phyloP scores from a whole-genome alignment of 2,797 vertebrate species.

The Gymnodraco acuticeps region DNA sequence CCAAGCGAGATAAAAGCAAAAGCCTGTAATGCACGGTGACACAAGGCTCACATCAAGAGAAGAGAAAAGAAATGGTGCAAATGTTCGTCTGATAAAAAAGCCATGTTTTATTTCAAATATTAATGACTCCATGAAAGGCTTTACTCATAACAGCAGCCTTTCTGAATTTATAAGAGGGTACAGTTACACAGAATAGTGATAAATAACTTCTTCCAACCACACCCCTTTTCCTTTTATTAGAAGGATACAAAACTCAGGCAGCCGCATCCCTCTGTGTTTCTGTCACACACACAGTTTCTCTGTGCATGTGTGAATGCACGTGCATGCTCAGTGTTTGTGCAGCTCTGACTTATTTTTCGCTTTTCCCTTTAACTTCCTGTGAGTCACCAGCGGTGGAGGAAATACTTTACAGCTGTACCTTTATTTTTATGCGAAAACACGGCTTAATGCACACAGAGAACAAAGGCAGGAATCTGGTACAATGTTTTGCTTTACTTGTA shows the following conservation, averaged over 20 bases:
- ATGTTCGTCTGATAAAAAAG: conserved; percentile 84
- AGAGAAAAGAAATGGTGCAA: conserved; percentile 78
- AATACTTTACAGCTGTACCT: conserved; percentile 84
- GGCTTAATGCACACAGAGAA: conserved; percentile 79
- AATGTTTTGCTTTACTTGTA: conserved; percentile 84
- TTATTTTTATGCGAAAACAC: conserved; percentile 83
- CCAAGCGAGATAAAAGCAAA: conserved; percentile 85
- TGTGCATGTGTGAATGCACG: conserved; percentile 2
- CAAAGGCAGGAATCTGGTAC: conserved; percentile 86
- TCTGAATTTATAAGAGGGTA: conserved; percentile 78
- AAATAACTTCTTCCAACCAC: conserved; percentile 72
- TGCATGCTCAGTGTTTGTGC: conserved; percentile 58
- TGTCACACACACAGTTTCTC: conserved; percentile 8
- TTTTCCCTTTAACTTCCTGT: conserved; percentile 85
- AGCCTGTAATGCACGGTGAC: conserved; percentile 82
- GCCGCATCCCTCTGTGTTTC: conserved; percentile 35
- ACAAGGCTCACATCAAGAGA: conserved; percentile 81
- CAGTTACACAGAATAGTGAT: conserved; percentile 72
- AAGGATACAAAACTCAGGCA: conserved; percentile 56
- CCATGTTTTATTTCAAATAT: conserved; percentile 86
- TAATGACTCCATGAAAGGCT: conserved; percentile 84
- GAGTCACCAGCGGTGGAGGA: conserved; percentile 82
- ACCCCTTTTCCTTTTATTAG: conserved; percentile 62
- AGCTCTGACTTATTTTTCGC: conserved; percentile 82
- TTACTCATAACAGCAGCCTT: conserved; percentile 75